These are phyloP conservation scores for Bergia sp. DNA, from an alignment of 92 coral and sea anemone species.

Conservation along the genomic window DNA sequence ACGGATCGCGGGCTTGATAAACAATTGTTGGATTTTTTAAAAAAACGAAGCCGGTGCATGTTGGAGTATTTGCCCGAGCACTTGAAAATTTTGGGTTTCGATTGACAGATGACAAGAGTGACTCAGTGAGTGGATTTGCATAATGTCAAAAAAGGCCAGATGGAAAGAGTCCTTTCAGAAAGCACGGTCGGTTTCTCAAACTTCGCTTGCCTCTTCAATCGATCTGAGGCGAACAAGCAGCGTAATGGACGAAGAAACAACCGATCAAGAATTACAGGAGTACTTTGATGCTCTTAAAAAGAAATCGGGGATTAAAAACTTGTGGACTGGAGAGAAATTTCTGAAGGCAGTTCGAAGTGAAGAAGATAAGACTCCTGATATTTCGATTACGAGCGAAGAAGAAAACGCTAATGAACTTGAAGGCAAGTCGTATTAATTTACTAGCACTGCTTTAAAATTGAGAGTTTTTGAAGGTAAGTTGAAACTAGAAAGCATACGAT, in stretches of 20 bases:
- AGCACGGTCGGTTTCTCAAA: constrained; percentile 73
- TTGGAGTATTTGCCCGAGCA: background rate
- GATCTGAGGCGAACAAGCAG: constrained; percentile 61
- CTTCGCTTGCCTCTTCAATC: constrained; percentile 43
- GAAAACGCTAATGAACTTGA: constrained; percentile 51
- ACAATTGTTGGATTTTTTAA: background rate
- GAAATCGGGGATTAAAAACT: constrained; percentile 83
- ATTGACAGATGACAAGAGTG: constrained; percentile 17
- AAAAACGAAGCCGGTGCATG: background rate
- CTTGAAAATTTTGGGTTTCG: background rate
- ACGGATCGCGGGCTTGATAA: background rate
- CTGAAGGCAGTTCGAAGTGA: constrained; percentile 75
- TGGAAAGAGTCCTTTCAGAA: constrained; percentile 89
- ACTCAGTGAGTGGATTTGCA: constrained; percentile 5
- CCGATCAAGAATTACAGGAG: constrained; percentile 80
- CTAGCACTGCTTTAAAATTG: too few relatives aligned
- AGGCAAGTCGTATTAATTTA: background rate
- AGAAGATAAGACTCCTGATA: constrained; percentile 92
- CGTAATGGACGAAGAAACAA: constrained; percentile 76
- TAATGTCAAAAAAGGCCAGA: constrained; percentile 65
- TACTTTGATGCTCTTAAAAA: constrained; percentile 82
- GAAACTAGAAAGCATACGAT: too few relatives aligned
- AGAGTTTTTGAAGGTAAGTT: too few relatives aligned
- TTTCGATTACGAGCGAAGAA: constrained; percentile 84
- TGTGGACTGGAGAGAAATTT: constrained; percentile 90